Base-by-base conservation (phyloP, 2,797 vertebrate species). In the Mus minutoides region DNA sequence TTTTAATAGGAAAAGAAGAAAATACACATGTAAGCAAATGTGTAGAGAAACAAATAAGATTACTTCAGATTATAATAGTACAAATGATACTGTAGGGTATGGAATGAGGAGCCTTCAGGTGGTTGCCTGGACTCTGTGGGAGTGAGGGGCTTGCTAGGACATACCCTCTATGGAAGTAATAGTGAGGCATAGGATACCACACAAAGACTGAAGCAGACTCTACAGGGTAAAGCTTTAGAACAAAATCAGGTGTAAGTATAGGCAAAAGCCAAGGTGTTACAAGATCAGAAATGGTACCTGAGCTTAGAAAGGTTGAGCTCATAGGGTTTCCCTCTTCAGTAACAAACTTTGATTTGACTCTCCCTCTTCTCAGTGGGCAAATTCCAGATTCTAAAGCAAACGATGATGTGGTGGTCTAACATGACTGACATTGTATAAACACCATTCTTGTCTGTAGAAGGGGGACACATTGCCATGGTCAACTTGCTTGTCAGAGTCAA, bases 1-100 rank as follows among this genome's bases (percentile, higher is more conserved):
- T 37, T 92, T 90, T 88, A 95, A 10, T 78, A 19, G 17, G 3
- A 94, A 62, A 37, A 90, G 67, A 88, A 78, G 22, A 90, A 90
- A 79, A 49, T 71, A 31, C 69, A 71, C 13, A 49, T 60, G 46
- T 52, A 60, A 58, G 29, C 29, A 85, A 43, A 78, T 75, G 16
- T 88, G 6, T 92, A 73, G 64, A 78, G 43, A 90, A 85, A 31
- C 19, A 12, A 91, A 46, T 92, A 37, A 71, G 34, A 43, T 62
- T 43, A 43, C 37, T 93, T 91, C 0, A 89, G 37, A 62, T 88
- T 40, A 0, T n/a, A 87, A 80, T 52, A 71, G 26, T 71, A 26
- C 6, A 40, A 49, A 43, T 64, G 49, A 56, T 90, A 12, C 2
- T 31, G 13, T 7, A 87, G 60, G 37, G 9, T 52, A 21, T 34